Evolutionary conservation across 2,113 vertebrate genomes (phyloP).

Genomic region (Malurus elegans): DNA sequence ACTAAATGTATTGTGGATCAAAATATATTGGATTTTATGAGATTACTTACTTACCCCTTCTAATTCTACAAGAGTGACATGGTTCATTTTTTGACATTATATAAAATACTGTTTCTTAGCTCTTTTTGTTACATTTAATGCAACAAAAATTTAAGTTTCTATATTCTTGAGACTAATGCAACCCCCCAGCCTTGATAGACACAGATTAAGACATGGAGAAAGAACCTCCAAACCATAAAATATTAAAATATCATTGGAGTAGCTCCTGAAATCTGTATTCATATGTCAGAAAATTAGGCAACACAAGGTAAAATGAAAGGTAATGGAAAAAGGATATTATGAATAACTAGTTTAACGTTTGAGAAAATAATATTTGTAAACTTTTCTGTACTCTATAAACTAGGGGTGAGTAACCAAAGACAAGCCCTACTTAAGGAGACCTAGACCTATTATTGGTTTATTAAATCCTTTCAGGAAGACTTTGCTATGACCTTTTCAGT

Average conservation of each 20-base stretch:
- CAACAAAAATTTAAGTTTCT: not conserved
- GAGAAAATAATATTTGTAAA: not conserved
- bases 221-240: not conserved
- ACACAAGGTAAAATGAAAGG: not conserved
- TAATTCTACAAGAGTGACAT: not conserved
- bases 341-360: not conserved
- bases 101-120: not conserved
- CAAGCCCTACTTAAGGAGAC: not conserved
- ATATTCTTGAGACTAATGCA: not conserved
- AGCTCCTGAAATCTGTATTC: not conserved
- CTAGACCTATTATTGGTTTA: not conserved
- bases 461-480: not conserved
- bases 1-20: not conserved
- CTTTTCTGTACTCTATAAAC: not conserved
- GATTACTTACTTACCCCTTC: not conserved
- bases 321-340: not conserved
- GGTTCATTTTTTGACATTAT: not conserved
- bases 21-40: not conserved
- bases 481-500: not conserved
- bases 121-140: not conserved
- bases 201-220: not conserved
- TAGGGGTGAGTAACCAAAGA: fast-evolving
- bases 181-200: not conserved
- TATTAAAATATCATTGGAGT: not conserved
- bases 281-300: not conserved